These are phyloP conservation scores for Malurus alboscapulatus DNA, from an alignment of 2,113 vertebrate genomes.

Conservation along the genomic window DNA sequence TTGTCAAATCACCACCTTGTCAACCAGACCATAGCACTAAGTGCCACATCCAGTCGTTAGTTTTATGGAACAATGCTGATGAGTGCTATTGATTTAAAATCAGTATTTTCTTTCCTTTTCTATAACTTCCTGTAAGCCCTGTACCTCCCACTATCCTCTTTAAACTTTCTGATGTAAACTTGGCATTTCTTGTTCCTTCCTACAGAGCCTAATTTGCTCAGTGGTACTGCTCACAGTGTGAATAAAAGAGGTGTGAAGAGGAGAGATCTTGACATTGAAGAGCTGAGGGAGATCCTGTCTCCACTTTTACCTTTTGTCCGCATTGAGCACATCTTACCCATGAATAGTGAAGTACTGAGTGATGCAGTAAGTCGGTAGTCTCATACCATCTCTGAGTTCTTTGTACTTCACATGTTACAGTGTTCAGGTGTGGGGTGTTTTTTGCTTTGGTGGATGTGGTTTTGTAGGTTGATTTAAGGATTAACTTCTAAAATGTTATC, in stretches of 20 bases:
- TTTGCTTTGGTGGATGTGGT: neutral
- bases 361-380: conserved; percentile 85
- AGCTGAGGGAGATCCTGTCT: conserved; percentile 94
- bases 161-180: neutral
- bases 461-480: neutral
- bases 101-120: neutral
- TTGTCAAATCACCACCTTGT: neutral
- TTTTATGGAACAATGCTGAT: neutral
- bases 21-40: neutral
- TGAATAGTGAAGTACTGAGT: conserved; percentile 89
- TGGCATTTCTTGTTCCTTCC: conserved; percentile 13
- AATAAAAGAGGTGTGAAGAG: conserved; percentile 97
- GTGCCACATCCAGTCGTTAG: neutral
- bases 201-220: conserved; percentile 94
- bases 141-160: neutral
- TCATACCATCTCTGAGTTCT: neutral
- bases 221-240: conserved; percentile 96
- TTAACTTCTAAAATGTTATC: neutral
- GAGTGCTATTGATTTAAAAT: neutral
- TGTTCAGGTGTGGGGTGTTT: neutral
- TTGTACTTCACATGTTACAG: neutral
- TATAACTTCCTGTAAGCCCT: neutral
- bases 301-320: conserved; percentile 90
- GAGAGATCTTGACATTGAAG: conserved; percentile 93
- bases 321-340: conserved; percentile 93